Evolutionary conservation across 2,113 vertebrate genomes (phyloP), one percentile per base, ranked within the genome.

Genomic region (Todiramphus chloris): DNA sequence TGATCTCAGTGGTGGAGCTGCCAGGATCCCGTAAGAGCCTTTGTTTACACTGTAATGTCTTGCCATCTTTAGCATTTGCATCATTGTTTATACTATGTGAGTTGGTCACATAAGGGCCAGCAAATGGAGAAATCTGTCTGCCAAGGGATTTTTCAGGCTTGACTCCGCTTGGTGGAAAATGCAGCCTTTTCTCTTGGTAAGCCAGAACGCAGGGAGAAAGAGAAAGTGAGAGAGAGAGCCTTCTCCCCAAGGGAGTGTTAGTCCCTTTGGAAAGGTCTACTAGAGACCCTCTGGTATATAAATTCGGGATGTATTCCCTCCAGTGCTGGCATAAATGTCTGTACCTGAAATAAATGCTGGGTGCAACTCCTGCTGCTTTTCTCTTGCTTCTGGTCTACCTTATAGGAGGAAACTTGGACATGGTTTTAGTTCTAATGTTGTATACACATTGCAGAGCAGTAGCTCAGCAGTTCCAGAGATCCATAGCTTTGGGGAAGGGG

Each of bases 51-150:
- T 53, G n/a, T 81, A 39, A 48, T 64, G 11, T 66, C 86, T 87
- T 93, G 28, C 83, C 86, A 59, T 92, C 87, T 93, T 93, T 84
- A 95, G 75, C 62, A 74, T 84, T 69, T 92, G 67, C 81, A 92
- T 91, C 74, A 89, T 92, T 87, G 67, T 84, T 94, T 92, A 37
- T 73, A 35, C 63, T 87, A 2, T 82, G 44, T 39, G 76, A 88
- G 41, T 66, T 96, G 94, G 89, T 91, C 92, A 91, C 70, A 70
- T 56, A 91, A 94, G 66, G 83, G 69, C 51, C 53, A 69, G 70
- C 77, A 89, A 89, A 76, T 53, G 79, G 86, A 77, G 68, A 90
- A 86, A 86, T 63, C 62, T 90, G 31, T 19, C 48, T 94, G 58
- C 73, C 24, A 37, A 82, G 58, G 37, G 58, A 68, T 94, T 90